Percentiles rank a stretch among this genome's conserved stretches.
phyloP scores from a whole-genome alignment of 2,888 invertebrate species.

The Patella caerulea region DNA sequence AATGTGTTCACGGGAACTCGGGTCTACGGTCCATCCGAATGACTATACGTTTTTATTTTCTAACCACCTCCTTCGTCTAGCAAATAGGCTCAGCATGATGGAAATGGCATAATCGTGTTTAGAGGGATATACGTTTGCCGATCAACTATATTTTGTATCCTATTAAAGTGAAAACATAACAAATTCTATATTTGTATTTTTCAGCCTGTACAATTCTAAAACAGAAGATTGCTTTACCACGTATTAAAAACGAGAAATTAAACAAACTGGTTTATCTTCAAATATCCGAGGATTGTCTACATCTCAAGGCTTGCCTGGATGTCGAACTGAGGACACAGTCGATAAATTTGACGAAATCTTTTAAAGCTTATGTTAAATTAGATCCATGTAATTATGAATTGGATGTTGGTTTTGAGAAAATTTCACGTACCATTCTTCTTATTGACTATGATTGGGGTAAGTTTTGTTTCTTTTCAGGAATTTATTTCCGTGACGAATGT shows the following conservation, averaged over 20 bases:
- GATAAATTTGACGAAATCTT: slow-evolving; percentile 31
- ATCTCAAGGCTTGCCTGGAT: slow-evolving; percentile 49
- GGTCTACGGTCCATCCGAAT: too few species aligned
- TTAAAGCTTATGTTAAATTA: slow-evolving; percentile 42
- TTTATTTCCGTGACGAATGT: not conserved
- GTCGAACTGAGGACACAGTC: slow-evolving; percentile 32
- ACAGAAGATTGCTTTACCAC: slow-evolving; percentile 31
- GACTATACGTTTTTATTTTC: too few species aligned
- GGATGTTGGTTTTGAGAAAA: slow-evolving; percentile 37
- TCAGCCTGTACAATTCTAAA: slow-evolving; percentile 31
- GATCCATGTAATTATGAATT: slow-evolving; percentile 45
- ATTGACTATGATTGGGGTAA: slow-evolving; percentile 47
- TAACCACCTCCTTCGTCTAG: too few species aligned
- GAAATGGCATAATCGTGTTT: too few species aligned
- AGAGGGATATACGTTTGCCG: too few species aligned
- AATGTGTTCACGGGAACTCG: too few species aligned
- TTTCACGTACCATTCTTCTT: slow-evolving; percentile 29
- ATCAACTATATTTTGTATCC: not conserved
- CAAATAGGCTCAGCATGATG: too few species aligned
- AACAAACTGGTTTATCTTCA: slow-evolving; percentile 40
- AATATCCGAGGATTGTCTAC: slow-evolving; percentile 46
- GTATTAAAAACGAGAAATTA: slow-evolving; percentile 28
- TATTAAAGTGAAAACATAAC: not conserved
- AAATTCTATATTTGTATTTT: slow-evolving; percentile 17
- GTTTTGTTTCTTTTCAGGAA: not conserved